Conservation (phyloP, 1,140 invertebrate genomes). For the Trypoxylus dichotomus region DNA sequence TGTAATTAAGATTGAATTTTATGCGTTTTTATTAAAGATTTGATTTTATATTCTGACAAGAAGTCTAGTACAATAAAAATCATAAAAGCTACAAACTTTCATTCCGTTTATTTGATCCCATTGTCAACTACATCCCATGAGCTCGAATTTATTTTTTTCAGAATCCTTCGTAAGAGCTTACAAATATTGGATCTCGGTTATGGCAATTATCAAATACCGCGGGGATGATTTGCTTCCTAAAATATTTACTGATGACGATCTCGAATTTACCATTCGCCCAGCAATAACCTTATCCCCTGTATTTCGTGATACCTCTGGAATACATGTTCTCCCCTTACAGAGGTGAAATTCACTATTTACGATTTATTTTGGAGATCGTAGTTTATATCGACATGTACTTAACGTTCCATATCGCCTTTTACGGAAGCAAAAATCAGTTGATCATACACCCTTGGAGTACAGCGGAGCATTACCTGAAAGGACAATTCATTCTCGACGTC, state of each 20-base stretch:
- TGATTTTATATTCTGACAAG: too few species aligned
- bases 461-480: conserved; percentile 54
- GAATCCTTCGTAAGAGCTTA: conserved; percentile 55
- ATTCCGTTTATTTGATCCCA: too few species aligned
- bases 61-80: too few species aligned
- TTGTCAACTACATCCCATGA: too few species aligned
- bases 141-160: too few species aligned
- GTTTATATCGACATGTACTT: conserved; percentile 55
- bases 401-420: conserved; percentile 55
- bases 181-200: conserved; percentile 51
- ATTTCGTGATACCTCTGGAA: conserved; percentile 53
- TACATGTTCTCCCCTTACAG: conserved; percentile 47
- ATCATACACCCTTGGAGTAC: conserved; percentile 57
- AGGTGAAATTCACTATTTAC: conserved; percentile 46
- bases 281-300: conserved; percentile 48
- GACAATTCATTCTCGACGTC: conserved; percentile 52
- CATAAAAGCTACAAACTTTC: too few species aligned
- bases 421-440: conserved; percentile 54
- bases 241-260: conserved; percentile 54
- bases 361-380: conserved; percentile 51
- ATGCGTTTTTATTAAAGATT: too few species aligned
- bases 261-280: conserved; percentile 53
- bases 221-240: conserved; percentile 49
- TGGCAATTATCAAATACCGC: conserved; percentile 51
- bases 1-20: too few species aligned